phyloP scores from a whole-genome alignment of 2,113 vertebrate species.

The Sus scrofa region DNA sequence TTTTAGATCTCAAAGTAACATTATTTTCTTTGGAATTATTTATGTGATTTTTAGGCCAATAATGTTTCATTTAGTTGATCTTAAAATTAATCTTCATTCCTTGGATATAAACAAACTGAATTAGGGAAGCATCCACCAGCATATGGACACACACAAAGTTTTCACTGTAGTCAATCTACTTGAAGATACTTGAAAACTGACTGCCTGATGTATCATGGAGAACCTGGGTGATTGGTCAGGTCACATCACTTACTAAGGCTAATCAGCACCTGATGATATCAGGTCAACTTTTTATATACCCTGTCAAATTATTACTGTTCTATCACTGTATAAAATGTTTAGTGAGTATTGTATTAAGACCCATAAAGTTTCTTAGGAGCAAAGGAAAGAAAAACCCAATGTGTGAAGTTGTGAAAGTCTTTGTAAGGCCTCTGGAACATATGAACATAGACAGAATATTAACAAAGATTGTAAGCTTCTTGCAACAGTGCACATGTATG shows the following conservation, averaged over 20 bases:
- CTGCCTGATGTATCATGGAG: background rate
- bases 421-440: background rate
- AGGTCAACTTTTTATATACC: too few relatives aligned
- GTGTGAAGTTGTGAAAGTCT: background rate
- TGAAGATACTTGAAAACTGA: constrained; percentile 40
- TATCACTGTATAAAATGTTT: background rate
- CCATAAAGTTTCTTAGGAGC: background rate
- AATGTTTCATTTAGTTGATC: constrained; percentile 17
- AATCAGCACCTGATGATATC: background rate
- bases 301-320: background rate
- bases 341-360: background rate
- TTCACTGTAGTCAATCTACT: background rate
- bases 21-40: background rate
- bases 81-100: constrained; percentile 38
- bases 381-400: background rate
- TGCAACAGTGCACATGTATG: background rate
- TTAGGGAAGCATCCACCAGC: background rate
- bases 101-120: background rate
- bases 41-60: background rate
- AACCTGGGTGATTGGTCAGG: background rate
- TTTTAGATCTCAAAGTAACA: background rate
- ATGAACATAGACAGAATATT: background rate
- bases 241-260: background rate
- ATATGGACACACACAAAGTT: background rate
- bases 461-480: background rate